Evolutionary conservation across 2,888 invertebrate species (phyloP), one percentile per base, ranked within the genome.

Genomic region (Matsumyia berberina): DNA sequence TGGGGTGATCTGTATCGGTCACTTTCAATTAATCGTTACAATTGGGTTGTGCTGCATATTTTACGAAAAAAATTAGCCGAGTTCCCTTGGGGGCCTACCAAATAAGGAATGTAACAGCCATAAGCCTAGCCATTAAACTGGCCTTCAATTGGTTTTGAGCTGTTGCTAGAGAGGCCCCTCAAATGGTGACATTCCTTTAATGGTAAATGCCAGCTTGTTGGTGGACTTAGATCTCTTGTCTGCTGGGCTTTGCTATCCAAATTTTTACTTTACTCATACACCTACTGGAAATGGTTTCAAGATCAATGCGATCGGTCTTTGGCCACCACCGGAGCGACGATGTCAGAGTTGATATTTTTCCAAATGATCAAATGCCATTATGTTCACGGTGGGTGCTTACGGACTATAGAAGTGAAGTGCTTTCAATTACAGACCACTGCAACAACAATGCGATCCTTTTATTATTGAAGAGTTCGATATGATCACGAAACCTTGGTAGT

Each of bases 171-270:
- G 24, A 51, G 24, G 37, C 51, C 31, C 15, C 24, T 44, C 58
- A 15, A 72, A 60, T 46, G 72, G 46, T 55, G 73, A 39, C 79
- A 57, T 79, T 64, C 67, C 55, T 73, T 78, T 42, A 79, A 62
- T 64, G 44, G 55, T 57, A 69, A 83, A 79, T 79, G 57, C 67
- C 73, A 69, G 66, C 53, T 67, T 37, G 55, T 15, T 66, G 37
- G 53, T 67, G 15, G 57, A 51, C 42, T 46, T 19, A 19, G 0
- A 19, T 9, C 11, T 11, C n/a, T 24, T 73, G 15, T 24, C 17
- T n/a, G n/a, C 19, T 64, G 31, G 55, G 12, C 53, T 53, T 19
- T 55, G 46, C 35, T 37, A 42, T 69, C 58, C 33, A 11, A 17
- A 29, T n/a, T 31, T 64, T 55, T 44, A 33, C 9, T 73, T 62